Conservation (phyloP, 2,888 invertebrate species). For the Exephanes ischioxanthus region DNA sequence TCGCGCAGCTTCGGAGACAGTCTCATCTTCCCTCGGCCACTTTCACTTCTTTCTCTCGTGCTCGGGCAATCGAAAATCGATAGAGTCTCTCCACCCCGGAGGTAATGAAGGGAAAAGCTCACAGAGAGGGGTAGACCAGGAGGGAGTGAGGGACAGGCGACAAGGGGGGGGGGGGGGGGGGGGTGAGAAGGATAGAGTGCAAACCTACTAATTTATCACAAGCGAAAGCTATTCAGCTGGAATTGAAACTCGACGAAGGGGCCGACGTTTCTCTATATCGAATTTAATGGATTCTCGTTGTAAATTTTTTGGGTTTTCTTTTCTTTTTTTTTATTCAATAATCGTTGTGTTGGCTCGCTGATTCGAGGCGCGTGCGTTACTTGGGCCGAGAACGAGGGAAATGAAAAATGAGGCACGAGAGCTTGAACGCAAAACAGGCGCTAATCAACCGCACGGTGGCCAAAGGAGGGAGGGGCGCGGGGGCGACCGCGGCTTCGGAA, state of each 20-base stretch:
- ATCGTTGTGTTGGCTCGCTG: neutral
- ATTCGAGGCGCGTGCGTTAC: neutral
- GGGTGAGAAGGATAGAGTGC: conserved; percentile 27
- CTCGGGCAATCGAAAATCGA: conserved; percentile 67
- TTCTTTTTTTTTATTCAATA: neutral
- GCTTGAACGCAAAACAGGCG: conserved; percentile 63
- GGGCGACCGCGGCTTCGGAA: conserved; percentile 72
- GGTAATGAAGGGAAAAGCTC: conserved; percentile 64
- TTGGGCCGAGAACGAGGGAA: neutral
- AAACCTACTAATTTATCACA: conserved; percentile 64
- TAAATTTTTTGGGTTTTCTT: neutral
- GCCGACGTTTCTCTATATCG: conserved; percentile 55
- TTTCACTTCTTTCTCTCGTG: conserved; percentile 15
- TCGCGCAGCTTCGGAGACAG: conserved; percentile 59
- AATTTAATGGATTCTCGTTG: conserved; percentile 59
- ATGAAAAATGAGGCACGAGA: conserved; percentile 27
- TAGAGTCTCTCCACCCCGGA: conserved; percentile 50
- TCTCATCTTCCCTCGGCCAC: conserved; percentile 53
- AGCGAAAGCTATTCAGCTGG: conserved; percentile 59
- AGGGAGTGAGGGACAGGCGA: conserved; percentile 21
- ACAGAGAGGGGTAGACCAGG: conserved; percentile 28
- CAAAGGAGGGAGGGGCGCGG: conserved; percentile 33
- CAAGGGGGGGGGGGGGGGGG: neutral
- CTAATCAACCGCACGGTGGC: conserved; percentile 71
- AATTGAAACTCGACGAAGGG: conserved; percentile 61